A percentile compares a stretch with the other conserved stretches of the same genome.
Evolutionary conservation across 2,797 vertebrate genomes (phyloP).

Genomic region (Triplophysa bombifrons): DNA sequence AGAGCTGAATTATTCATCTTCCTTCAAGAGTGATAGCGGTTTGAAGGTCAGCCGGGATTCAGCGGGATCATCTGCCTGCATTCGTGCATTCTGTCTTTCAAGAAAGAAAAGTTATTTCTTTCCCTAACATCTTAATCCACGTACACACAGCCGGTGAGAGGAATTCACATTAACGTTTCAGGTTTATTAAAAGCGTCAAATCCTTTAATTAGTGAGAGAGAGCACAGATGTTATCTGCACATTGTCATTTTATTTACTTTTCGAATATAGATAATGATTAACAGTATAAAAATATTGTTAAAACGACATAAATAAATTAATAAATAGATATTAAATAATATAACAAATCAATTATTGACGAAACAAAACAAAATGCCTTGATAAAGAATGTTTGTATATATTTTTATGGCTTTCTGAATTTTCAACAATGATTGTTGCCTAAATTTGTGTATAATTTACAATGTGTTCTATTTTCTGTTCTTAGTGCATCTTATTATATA

Average conservation of each 20-base stretch:
- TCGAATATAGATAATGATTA: too few species aligned
- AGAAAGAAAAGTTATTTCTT: slow-evolving; percentile 18
- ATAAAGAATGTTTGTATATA: too few species aligned
- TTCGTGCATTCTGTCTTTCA: slow-evolving; percentile 22
- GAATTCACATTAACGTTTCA: background rate
- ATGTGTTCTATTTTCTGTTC: too few species aligned
- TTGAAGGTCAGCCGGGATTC: slow-evolving; percentile 50
- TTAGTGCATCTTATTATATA: too few species aligned
- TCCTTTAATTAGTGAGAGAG: slow-evolving; percentile 32
- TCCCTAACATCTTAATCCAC: slow-evolving; percentile 1
- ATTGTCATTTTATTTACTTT: too few species aligned
- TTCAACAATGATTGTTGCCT: too few species aligned
- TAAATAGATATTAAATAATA: too few species aligned
- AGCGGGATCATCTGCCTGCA: slow-evolving; percentile 29
- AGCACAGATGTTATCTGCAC: background rate
- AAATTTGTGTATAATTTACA: too few species aligned
- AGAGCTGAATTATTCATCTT: slow-evolving; percentile 51
- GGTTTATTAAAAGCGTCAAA: slow-evolving; percentile 9
- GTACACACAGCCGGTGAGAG: background rate
- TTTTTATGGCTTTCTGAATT: too few species aligned
- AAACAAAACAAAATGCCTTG: too few species aligned
- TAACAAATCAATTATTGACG: too few species aligned
- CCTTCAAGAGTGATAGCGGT: slow-evolving; percentile 39
- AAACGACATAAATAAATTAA: background rate
- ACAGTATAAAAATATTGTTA: background rate